Percentiles rank a stretch among this genome's conserved stretches.
These are phyloP conservation scores for Sebastes taczanowskii DNA, from an alignment of 2,797 vertebrate species.

Conservation along the genomic window DNA sequence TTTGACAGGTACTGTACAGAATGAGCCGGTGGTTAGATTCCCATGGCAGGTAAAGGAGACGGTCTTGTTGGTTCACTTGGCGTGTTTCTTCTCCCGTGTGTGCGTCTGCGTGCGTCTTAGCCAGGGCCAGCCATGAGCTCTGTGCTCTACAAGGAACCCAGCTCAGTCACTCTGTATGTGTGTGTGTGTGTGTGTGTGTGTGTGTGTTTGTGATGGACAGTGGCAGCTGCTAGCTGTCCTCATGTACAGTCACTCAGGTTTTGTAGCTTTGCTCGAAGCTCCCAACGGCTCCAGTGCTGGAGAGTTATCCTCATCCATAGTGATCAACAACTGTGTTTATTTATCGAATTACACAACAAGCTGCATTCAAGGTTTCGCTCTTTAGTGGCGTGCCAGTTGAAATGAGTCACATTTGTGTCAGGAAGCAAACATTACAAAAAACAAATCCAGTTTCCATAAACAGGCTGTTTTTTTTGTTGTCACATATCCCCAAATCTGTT, in stretches of 20 bases:
- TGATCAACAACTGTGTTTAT: slow-evolving; percentile 33
- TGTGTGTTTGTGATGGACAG: slow-evolving; percentile 80
- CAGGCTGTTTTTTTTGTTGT: background rate
- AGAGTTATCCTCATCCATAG: background rate
- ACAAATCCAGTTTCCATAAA: background rate
- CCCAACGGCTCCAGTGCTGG: slow-evolving; percentile 5
- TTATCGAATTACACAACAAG: background rate
- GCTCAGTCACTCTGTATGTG: slow-evolving; percentile 44
- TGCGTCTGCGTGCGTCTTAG: slow-evolving; percentile 35
- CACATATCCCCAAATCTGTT: background rate
- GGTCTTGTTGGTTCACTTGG: background rate
- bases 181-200: background rate
- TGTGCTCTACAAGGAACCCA: slow-evolving; percentile 27
- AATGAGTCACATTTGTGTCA: background rate
- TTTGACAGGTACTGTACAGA: background rate
- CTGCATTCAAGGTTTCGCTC: background rate
- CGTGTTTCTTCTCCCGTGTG: slow-evolving; percentile 20
- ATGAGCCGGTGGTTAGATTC: slow-evolving; percentile 22
- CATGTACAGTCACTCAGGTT: slow-evolving; percentile 77
- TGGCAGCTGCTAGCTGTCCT: slow-evolving; percentile 87
- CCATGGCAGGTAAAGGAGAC: slow-evolving; percentile 26
- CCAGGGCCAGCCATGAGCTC: slow-evolving; percentile 60
- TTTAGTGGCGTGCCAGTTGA: background rate
- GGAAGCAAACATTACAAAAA: background rate
- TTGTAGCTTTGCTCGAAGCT: slow-evolving; percentile 41